phyloP scores from a whole-genome alignment of 2,113 vertebrate genomes.

The Poecile atricapillus region DNA sequence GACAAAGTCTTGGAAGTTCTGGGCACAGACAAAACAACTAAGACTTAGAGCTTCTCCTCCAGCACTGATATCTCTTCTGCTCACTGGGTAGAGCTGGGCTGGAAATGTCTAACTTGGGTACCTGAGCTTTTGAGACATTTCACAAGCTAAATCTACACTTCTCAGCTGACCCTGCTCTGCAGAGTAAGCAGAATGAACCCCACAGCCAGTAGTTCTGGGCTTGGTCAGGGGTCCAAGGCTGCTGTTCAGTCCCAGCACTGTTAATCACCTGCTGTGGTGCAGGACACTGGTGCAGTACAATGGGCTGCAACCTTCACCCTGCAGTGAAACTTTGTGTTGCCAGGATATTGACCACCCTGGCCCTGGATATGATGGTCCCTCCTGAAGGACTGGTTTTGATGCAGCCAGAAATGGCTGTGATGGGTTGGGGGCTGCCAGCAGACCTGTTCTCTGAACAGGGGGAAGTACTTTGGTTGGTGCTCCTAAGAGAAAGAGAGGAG shows the following conservation, averaged over 20 bases:
- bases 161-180: not conserved
- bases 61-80: not conserved
- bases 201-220: no score
- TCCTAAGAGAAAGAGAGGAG: not conserved
- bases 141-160: not conserved
- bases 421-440: not conserved
- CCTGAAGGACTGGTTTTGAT: not conserved
- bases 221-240: not conserved
- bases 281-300: not conserved
- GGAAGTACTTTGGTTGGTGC: not conserved
- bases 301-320: not conserved
- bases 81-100: not conserved
- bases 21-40: not conserved
- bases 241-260: not conserved
- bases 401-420: not conserved
- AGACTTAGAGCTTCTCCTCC: not conserved
- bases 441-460: not conserved
- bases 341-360: not conserved
- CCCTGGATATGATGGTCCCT: not conserved
- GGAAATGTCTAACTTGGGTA: not conserved
- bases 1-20: not conserved
- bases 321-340: rapidly evolving
- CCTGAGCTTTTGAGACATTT: not conserved
- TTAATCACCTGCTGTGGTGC: not conserved
- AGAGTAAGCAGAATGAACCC: not conserved